phyloP scores from a whole-genome alignment of 1,140 invertebrate species.

The Drosophila watanabei region DNA sequence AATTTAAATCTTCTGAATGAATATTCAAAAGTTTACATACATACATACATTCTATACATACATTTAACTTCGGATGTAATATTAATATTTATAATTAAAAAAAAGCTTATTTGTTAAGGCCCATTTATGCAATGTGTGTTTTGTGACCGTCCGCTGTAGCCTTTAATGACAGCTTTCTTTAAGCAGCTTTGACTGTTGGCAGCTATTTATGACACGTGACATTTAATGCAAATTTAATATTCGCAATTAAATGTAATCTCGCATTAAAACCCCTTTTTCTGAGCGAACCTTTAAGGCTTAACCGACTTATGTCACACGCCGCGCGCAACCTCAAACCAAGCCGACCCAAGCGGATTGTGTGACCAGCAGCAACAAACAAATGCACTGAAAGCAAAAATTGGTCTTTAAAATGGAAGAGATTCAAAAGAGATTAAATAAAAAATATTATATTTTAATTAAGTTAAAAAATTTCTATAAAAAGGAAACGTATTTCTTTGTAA shows the following conservation, averaged over 20 bases:
- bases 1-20: not conserved
- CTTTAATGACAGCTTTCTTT: not conserved
- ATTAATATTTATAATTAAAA: not conserved
- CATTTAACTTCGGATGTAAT: not conserved
- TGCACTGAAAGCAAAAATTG: not conserved
- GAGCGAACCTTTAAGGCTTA: constrained; percentile 36
- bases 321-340: not conserved
- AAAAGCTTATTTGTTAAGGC: not conserved
- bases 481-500: not conserved
- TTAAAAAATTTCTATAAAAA: not conserved
- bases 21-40: too few relatives aligned
- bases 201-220: constrained; percentile 48
- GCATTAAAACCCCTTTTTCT: constrained; percentile 31
- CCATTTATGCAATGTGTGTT: not conserved
- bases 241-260: constrained; percentile 50
- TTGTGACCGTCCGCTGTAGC: not conserved
- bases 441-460: too few relatives aligned
- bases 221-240: constrained; percentile 50
- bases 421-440: not conserved
- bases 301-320: constrained; percentile 25
- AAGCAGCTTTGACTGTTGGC: constrained; percentile 32
- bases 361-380: constrained; percentile 1
- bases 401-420: not conserved
- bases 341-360: constrained; percentile 6
- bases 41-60: not conserved